Percentiles rank a stretch among this genome's conserved stretches.
Evolutionary conservation across 2,113 vertebrate species (phyloP).

Genomic region (Cottus gobio): DNA sequence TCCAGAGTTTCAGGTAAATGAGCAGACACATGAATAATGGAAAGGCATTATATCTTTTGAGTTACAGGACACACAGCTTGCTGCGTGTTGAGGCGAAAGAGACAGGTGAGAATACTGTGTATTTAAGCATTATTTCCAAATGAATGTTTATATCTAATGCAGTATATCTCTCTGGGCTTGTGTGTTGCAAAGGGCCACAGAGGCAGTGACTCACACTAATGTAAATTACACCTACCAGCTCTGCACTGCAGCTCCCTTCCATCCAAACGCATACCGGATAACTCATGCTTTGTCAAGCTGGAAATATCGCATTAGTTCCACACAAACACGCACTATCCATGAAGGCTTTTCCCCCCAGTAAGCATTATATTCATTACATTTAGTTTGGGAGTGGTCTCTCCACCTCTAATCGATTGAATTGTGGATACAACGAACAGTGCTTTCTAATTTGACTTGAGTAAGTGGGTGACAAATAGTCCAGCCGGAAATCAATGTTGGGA

Average conservation of each 20-base stretch:
- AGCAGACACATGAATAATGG: slow-evolving; percentile 52
- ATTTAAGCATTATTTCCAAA: slow-evolving; percentile 43
- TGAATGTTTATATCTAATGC: slow-evolving; percentile 49
- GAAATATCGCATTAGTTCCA: slow-evolving; percentile 82
- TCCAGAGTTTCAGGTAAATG: slow-evolving; percentile 51
- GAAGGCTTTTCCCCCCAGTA: slow-evolving; percentile 62
- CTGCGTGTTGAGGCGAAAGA: neutral
- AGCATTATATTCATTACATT: slow-evolving; percentile 78
- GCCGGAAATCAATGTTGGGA: slow-evolving; percentile 79
- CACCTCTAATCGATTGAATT: slow-evolving; percentile 72
- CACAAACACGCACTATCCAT: slow-evolving; percentile 70
- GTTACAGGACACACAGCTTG: slow-evolving; percentile 19
- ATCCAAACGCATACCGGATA: slow-evolving; percentile 67
- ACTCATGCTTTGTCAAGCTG: slow-evolving; percentile 80
- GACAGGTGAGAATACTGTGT: slow-evolving; percentile 8
- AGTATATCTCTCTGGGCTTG: slow-evolving; percentile 28
- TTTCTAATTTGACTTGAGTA: slow-evolving; percentile 82
- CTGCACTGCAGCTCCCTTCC: slow-evolving; percentile 37
- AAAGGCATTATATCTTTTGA: slow-evolving; percentile 42
- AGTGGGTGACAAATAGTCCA: slow-evolving; percentile 83
- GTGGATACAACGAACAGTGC: slow-evolving; percentile 70
- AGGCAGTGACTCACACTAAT: slow-evolving; percentile 74
- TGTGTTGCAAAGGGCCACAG: slow-evolving; percentile 27
- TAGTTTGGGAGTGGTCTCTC: slow-evolving; percentile 63
- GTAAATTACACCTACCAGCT: slow-evolving; percentile 76